phyloP scores from a whole-genome alignment of 2,888 invertebrate species.

The Athalia cordata region DNA sequence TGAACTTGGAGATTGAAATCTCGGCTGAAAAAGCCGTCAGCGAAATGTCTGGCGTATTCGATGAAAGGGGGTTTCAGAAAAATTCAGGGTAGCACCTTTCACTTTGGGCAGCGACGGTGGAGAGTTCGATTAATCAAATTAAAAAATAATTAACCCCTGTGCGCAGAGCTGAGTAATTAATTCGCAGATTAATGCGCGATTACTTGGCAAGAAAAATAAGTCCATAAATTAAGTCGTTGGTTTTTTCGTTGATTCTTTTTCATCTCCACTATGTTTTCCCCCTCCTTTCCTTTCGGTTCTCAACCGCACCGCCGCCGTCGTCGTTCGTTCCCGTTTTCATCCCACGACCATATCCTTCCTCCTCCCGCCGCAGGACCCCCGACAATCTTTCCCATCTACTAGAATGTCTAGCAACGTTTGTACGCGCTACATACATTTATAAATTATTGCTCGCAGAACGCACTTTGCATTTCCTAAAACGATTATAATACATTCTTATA shows the following conservation, averaged over 20 bases:
- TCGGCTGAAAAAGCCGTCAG: no score
- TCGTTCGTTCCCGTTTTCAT: constrained; percentile 1
- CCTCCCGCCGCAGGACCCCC: constrained; percentile 8
- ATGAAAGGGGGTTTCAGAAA: constrained; percentile 49
- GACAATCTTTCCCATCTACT: constrained; percentile 25
- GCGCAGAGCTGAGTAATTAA: constrained; percentile 61
- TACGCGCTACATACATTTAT: constrained; percentile 52
- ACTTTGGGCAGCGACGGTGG: not conserved
- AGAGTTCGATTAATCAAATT: constrained; percentile 61
- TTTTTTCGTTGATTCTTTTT: not conserved
- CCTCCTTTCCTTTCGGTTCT: constrained; percentile 44
- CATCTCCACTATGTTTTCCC: constrained; percentile 39
- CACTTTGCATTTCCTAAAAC: constrained; percentile 64
- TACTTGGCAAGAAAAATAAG: constrained; percentile 64
- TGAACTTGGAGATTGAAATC: no score
- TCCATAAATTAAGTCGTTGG: constrained; percentile 62
- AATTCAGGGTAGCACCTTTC: not conserved
- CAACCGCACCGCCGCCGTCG: constrained; percentile 1
- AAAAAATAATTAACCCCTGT: constrained; percentile 48
- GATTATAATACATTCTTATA: constrained; percentile 53
- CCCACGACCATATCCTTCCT: constrained; percentile 32
- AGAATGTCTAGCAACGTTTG: not conserved
- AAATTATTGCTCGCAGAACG: constrained; percentile 62
- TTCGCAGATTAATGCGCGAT: constrained; percentile 63
- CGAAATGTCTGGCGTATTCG: constrained; percentile 42